Percentiles rank a stretch among this genome's conserved stretches.
Conservation (phyloP, 2,797 vertebrate species). For the Hydrolagus colliei region DNA sequence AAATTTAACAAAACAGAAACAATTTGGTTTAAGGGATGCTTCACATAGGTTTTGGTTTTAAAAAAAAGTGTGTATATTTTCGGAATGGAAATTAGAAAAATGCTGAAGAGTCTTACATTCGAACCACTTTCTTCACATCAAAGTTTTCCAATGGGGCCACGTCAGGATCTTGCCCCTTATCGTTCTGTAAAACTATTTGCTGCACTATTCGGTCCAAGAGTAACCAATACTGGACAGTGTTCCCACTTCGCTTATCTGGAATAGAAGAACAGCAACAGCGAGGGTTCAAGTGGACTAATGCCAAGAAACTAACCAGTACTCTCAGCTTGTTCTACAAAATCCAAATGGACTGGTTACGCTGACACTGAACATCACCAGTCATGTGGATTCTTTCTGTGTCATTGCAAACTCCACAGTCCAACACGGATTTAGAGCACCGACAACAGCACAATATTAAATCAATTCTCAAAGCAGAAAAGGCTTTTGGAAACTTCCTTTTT, state of each 20-base stretch:
- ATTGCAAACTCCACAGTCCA: no score
- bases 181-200: conserved; percentile 94
- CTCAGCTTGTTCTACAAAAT: no score
- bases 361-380: no score
- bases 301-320: background rate
- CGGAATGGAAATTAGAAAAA: background rate
- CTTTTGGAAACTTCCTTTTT: no score
- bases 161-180: conserved; percentile 94
- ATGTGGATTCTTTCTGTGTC: no score
- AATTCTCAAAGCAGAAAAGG: no score
- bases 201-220: conserved; percentile 93
- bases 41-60: background rate
- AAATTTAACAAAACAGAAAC: background rate
- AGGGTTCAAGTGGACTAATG: background rate
- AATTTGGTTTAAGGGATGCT: background rate
- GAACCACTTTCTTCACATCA: conserved; percentile 95
- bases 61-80: background rate
- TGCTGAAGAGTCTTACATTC: conserved; percentile 71
- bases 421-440: no score
- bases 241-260: conserved; percentile 89
- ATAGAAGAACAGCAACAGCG: conserved; percentile 16
- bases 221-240: conserved; percentile 97
- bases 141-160: conserved; percentile 94
- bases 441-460: no score
- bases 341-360: no score